Evolutionary conservation across 1,140 invertebrate species (phyloP).

Genomic region (Mycetomoellerius zeteki): DNA sequence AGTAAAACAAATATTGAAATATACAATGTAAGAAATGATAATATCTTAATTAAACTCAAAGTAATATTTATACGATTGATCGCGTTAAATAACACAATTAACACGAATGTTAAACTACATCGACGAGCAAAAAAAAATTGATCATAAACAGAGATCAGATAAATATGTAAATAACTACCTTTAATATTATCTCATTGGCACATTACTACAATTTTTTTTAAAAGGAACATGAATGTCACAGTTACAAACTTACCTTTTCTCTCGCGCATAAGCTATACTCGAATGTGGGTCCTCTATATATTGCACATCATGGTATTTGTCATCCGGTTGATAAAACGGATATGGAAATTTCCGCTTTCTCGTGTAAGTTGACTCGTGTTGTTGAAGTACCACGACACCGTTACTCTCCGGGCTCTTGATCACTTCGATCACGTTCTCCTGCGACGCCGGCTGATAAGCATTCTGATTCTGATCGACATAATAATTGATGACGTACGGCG

Average conservation of each 20-base stretch:
- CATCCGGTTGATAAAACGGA: conserved; percentile 71
- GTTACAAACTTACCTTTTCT: conserved; percentile 44
- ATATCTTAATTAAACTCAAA: not conserved
- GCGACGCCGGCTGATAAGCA: conserved; percentile 46
- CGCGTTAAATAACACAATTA: not conserved
- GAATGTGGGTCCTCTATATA: conserved; percentile 19
- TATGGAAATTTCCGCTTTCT: conserved; percentile 77
- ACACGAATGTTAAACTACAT: not conserved
- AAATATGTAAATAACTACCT: not conserved
- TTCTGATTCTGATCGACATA: conserved; percentile 19
- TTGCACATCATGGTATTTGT: conserved; percentile 48
- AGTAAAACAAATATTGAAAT: not conserved
- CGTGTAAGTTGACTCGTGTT: conserved; percentile 73
- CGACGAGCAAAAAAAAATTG: not conserved
- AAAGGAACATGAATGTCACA: not conserved
- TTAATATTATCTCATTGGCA: not conserved
- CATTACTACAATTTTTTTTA: not conserved
- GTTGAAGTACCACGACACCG: conserved; percentile 73
- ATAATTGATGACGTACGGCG: conserved; percentile 36
- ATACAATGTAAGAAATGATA: not conserved
- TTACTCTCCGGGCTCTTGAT: conserved; percentile 70
- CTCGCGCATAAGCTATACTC: not conserved
- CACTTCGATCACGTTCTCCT: conserved; percentile 24
- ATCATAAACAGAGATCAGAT: no score
- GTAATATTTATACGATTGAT: not conserved